A percentile compares a stretch with the other conserved stretches of the same genome.
Conservation (phyloP, 53 echinoderm and acorn worm species). For the Arbacia lixula region DNA sequence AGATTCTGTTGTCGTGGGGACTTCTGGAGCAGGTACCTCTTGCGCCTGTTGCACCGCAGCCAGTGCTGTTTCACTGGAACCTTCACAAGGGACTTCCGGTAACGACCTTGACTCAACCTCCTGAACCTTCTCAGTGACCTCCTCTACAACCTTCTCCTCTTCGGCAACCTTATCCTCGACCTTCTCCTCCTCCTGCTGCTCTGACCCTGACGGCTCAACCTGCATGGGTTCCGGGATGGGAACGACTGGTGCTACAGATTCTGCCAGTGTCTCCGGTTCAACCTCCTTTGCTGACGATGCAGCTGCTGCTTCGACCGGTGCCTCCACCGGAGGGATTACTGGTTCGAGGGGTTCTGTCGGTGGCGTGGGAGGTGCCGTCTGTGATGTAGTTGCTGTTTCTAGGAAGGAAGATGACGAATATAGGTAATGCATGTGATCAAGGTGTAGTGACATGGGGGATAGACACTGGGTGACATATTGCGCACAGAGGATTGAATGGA, state of each 20-base stretch:
- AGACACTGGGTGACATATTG: no score
- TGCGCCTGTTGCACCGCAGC: slow-evolving; percentile 17
- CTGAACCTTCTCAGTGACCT: not conserved
- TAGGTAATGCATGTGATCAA: not conserved
- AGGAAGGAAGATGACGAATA: slow-evolving; percentile 15
- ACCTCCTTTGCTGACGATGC: slow-evolving; percentile 8
- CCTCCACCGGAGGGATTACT: not conserved
- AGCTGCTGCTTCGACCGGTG: slow-evolving; percentile 1
- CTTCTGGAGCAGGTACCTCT: slow-evolving; percentile 43
- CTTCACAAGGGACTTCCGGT: slow-evolving; percentile 2
- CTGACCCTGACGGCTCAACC: not conserved
- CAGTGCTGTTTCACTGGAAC: not conserved
- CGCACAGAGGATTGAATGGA: no score
- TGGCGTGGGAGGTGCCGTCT: not conserved
- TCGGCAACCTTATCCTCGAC: not conserved
- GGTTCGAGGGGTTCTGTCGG: not conserved
- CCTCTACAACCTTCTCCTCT: not conserved
- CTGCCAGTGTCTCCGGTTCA: not conserved
- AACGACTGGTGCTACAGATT: not conserved
- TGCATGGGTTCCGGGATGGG: no score
- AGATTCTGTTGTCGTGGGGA: not conserved
- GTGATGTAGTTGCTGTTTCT: slow-evolving; percentile 16
- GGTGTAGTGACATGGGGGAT: no score
- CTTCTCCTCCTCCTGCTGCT: not conserved
- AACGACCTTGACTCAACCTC: slow-evolving; percentile 39